Conservation (phyloP, 2,113 vertebrate genomes). For the Petroica traversi region DNA sequence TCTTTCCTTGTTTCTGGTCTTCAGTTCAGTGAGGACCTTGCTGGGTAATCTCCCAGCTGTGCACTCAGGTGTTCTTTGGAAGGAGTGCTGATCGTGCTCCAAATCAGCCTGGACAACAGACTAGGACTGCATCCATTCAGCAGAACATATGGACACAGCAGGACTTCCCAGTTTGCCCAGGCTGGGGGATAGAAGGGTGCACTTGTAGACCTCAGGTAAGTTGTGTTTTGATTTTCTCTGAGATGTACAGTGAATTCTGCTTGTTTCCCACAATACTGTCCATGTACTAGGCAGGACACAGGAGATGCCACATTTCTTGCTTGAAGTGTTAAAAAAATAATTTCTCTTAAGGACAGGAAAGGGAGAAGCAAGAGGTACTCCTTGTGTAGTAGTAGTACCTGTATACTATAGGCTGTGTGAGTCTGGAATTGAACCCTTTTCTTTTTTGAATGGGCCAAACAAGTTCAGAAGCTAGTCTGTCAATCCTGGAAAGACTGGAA, state of each 20-base stretch:
- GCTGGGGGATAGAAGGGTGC: not conserved
- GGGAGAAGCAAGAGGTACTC: not conserved
- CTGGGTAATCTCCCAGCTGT: not conserved
- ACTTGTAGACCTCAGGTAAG: not conserved
- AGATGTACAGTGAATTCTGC: not conserved
- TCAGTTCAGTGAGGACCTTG: not conserved
- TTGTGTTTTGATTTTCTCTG: not conserved
- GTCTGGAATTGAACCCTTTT: not conserved
- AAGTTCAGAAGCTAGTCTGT: not conserved
- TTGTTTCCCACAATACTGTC: not conserved
- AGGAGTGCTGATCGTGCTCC: not conserved
- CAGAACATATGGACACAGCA: not conserved
- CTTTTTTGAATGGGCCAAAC: not conserved
- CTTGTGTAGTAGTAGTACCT: too few species aligned
- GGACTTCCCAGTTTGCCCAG: not conserved
- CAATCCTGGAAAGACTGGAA: not conserved
- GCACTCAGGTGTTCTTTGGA: not conserved
- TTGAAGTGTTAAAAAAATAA: not conserved
- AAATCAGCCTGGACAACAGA: not conserved
- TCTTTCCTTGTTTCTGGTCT: not conserved
- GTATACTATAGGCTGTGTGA: not conserved
- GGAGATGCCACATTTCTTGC: not conserved
- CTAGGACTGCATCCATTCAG: not conserved
- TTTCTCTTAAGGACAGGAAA: not conserved
- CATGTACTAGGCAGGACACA: not conserved